Evolutionary conservation across 2,888 invertebrate genomes (phyloP), one percentile per base, ranked within the genome.

Genomic region (Nebria salina): DNA sequence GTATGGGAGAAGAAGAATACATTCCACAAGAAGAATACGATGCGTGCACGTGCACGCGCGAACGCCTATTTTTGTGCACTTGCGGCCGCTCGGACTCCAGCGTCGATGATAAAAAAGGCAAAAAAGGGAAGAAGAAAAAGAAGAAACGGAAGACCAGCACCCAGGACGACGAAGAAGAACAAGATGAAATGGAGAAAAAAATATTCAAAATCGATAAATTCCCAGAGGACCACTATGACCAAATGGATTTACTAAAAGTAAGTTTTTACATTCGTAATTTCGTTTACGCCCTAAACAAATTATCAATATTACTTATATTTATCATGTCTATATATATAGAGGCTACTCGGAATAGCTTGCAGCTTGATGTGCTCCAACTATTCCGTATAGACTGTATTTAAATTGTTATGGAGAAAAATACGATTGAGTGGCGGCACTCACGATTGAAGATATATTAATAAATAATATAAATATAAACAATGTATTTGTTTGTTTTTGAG

Each of bases 121-220:
- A 70, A 1, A 20, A 20, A 4, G 72, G 65, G 2, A 65, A 41
- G 3, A 68, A 65, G 13, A 20, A 64, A 72, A 81, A 26, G 74
- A 77, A 34, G 83, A 82, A 11, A 70, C 20, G 75, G 74, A 72
- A 54, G 41, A 80, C 70, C 11, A 34, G 43, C 65, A 54, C 74
- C 26, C 73, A 68, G 72, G 80, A 68, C 54, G 65, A 75, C 26
- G 75, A 68, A 73, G 75, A 68, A 73, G 80, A 68, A 74, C 43
- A 75, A 84, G n/a, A 85, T 85, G 77, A 78, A 74, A 13, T 20
- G 0, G 79, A 79, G 15, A 42, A 74, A 8, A 84, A 87, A 75
- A 87, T 85, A 80, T 83, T 86, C 9, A 85, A 87, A 26, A 83
- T 87, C 74, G 82, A 86, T 8, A 84, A 86, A 76, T 84, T 88